phyloP scores from a whole-genome alignment of 2,797 vertebrate species.

The Xenopus petersii region DNA sequence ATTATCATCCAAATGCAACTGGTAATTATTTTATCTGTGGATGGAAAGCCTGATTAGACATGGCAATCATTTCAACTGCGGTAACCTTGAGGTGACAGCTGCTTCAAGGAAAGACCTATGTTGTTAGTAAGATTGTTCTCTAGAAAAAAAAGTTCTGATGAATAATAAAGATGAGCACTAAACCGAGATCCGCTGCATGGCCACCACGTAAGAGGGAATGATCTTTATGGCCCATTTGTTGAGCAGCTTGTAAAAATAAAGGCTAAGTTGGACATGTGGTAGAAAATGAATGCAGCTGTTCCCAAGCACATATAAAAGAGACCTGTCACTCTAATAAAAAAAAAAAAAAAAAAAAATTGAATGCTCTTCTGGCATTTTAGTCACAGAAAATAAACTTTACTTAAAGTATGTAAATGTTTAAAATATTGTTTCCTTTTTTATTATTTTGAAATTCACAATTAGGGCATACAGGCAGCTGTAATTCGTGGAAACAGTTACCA shows the following conservation, averaged over 20 bases:
- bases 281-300: background rate
- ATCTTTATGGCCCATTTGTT: constrained; percentile 11
- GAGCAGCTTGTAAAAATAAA: constrained; percentile 11
- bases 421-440: no score
- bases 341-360: no score
- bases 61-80: constrained; percentile 32
- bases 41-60: constrained; percentile 40
- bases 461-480: no score
- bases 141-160: constrained; percentile 17
- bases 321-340: no score
- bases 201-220: constrained; percentile 7
- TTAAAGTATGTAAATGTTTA: no score
- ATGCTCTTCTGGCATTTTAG: no score
- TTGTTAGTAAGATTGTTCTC: constrained; percentile 3
- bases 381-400: no score
- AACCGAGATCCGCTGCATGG: constrained; percentile 1
- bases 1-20: constrained; percentile 38
- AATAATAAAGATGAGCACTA: constrained; percentile 17
- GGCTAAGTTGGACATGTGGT: background rate
- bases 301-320: background rate
- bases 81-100: constrained; percentile 44
- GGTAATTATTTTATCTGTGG: constrained; percentile 40
- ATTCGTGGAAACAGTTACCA: no score
- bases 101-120: constrained; percentile 29
- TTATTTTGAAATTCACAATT: no score